These are phyloP conservation scores for Trididemnum miniatum DNA, from an alignment of 23 tunicate genomes.

Conservation along the genomic window DNA sequence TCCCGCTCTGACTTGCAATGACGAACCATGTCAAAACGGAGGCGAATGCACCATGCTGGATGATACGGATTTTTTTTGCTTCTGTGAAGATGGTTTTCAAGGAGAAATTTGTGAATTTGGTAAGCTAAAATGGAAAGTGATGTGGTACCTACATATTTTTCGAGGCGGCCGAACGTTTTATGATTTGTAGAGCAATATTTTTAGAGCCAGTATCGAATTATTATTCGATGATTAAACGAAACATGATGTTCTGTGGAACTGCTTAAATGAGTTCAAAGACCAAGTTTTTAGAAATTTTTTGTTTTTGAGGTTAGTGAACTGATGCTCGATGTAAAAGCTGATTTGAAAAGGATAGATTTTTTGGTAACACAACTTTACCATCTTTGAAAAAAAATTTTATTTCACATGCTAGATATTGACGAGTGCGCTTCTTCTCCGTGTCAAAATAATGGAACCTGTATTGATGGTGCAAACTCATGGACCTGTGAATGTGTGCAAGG, in stretches of 20 bases:
- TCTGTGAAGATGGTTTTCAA: conserved; percentile 86
- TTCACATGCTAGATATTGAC: conserved; percentile 48
- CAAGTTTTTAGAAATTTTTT: too few species aligned
- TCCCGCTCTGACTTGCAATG: conserved; percentile 51
- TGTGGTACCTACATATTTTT: neutral
- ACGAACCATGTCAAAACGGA: conserved; percentile 83
- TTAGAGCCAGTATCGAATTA: too few species aligned
- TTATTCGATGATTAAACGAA: too few species aligned
- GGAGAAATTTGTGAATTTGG: conserved; percentile 86
- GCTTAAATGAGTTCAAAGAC: too few species aligned
- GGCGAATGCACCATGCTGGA: conserved; percentile 82
- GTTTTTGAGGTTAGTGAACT: too few species aligned
- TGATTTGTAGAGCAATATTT: too few species aligned
- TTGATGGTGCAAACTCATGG: conserved; percentile 64
- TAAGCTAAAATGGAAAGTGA: conserved; percentile 7
- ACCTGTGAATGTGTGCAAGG: conserved; percentile 77
- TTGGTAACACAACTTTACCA: too few species aligned
- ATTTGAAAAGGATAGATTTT: too few species aligned
- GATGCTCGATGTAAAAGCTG: too few species aligned
- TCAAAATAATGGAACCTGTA: conserved; percentile 77
- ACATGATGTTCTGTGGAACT: too few species aligned
- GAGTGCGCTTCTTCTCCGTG: conserved; percentile 79
- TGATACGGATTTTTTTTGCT: conserved; percentile 61
- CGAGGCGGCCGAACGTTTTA: too few species aligned
- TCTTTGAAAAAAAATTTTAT: neutral